Percentiles rank a stretch among this genome's conserved stretches.
Evolutionary conservation across 2,888 invertebrate genomes (phyloP).

Genomic region (Gymnocheta viridis): DNA sequence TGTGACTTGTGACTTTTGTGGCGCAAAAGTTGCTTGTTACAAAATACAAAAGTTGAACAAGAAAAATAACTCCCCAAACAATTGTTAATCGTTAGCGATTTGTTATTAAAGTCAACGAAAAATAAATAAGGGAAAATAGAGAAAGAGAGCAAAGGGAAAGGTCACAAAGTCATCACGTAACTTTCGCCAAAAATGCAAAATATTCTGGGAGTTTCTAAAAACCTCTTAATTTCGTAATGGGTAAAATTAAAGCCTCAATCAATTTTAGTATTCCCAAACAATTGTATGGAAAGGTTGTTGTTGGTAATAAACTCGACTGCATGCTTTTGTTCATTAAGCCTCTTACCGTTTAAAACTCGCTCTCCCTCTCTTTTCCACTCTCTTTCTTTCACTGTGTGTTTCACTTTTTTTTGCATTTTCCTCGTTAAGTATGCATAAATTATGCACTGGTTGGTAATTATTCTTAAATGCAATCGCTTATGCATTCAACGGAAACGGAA

Average conservation of each 20-base stretch:
- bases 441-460: conserved; percentile 71
- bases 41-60: not conserved
- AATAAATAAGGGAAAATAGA: not conserved
- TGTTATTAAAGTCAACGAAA: conserved; percentile 58
- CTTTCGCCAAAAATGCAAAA: conserved; percentile 19
- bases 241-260: conserved; percentile 47
- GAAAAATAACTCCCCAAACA: conserved; percentile 66
- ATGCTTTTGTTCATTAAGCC: not conserved
- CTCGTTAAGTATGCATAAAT: conserved; percentile 67
- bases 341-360: not conserved
- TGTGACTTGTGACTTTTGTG: conserved; percentile 19
- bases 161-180: not conserved
- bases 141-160: not conserved
- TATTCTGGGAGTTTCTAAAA: not conserved
- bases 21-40: conserved; percentile 13
- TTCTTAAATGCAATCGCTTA: conserved; percentile 71
- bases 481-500: conserved; percentile 64
- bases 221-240: not conserved
- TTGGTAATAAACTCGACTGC: not conserved
- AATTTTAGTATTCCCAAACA: conserved; percentile 56
- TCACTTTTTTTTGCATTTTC: not conserved
- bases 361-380: not conserved
- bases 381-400: no score
- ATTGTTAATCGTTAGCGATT: conserved; percentile 72
- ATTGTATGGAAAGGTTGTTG: conserved; percentile 19